Evolutionary conservation across 2,888 invertebrate genomes (phyloP).

Genomic region (Orthonevra nobilis): DNA sequence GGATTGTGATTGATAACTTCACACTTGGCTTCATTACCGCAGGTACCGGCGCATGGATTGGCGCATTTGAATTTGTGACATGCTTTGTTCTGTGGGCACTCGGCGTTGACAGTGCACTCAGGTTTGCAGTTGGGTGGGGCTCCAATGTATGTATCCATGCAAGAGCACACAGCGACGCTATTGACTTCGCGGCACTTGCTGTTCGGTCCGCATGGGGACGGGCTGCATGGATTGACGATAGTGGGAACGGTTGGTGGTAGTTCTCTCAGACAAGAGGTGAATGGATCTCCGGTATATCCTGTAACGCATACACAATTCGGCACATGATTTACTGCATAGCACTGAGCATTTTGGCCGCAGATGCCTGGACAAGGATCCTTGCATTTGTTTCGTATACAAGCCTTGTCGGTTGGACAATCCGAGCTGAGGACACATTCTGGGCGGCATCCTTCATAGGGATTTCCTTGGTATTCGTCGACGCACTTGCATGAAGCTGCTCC

Average conservation of each 20-base stretch:
- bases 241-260: conserved; percentile 74
- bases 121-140: conserved; percentile 90
- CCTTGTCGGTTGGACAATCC: conserved; percentile 90
- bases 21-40: conserved; percentile 89
- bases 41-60: conserved; percentile 91
- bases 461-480: conserved; percentile 89
- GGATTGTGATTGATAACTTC: conserved; percentile 91
- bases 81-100: conserved; percentile 89
- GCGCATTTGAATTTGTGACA: conserved; percentile 91
- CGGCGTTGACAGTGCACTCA: conserved; percentile 90
- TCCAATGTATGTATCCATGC: conserved; percentile 87
- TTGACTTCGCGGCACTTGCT: conserved; percentile 88
- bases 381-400: conserved; percentile 92
- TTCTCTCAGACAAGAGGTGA: conserved; percentile 81
- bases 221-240: conserved; percentile 83
- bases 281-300: conserved; percentile 89
- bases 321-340: conserved; percentile 91
- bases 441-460: conserved; percentile 92
- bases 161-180: conserved; percentile 88
- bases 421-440: conserved; percentile 93
- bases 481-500: conserved; percentile 91
- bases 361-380: conserved; percentile 92
- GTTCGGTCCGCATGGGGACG: conserved; percentile 90
- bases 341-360: conserved; percentile 91
- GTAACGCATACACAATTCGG: conserved; percentile 90